phyloP scores from a whole-genome alignment of 1,140 invertebrate species.

The Euwallacea similis region DNA sequence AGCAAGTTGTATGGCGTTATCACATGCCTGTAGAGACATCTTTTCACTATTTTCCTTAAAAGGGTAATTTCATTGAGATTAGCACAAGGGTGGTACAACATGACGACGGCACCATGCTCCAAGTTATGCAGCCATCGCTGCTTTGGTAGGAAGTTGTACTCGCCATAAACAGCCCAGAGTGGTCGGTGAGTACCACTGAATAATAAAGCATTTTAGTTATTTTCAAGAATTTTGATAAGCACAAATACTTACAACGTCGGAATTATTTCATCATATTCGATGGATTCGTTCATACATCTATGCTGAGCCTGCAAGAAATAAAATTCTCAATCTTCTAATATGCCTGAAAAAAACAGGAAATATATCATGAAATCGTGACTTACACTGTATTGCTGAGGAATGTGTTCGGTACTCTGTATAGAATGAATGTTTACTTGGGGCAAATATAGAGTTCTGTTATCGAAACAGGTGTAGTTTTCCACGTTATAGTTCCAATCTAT shows the following conservation, averaged over 20 bases:
- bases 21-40: constrained; percentile 77
- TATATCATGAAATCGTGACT: too few species aligned
- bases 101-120: constrained; percentile 83
- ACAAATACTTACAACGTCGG: constrained; percentile 64
- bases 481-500: constrained; percentile 73
- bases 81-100: constrained; percentile 88
- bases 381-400: constrained; percentile 66
- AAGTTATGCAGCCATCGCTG: constrained; percentile 86
- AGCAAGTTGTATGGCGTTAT: constrained; percentile 75
- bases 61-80: constrained; percentile 65
- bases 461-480: constrained; percentile 67
- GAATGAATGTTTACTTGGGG: constrained; percentile 58
- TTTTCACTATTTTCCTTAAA: constrained; percentile 65
- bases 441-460: constrained; percentile 53
- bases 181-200: constrained; percentile 80
- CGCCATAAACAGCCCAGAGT: constrained; percentile 80
- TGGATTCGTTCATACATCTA: constrained; percentile 69
- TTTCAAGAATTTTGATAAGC: neutral
- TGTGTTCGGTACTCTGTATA: constrained; percentile 59
- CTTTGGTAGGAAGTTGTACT: constrained; percentile 77
- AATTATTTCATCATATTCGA: constrained; percentile 65
- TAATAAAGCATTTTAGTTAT: constrained; percentile 20
- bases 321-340: neutral
- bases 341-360: too few species aligned
- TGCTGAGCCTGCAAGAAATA: constrained; percentile 62